These are phyloP conservation scores for Autographa pulchrina DNA, from an alignment of 2,888 invertebrate species.

Conservation along the genomic window DNA sequence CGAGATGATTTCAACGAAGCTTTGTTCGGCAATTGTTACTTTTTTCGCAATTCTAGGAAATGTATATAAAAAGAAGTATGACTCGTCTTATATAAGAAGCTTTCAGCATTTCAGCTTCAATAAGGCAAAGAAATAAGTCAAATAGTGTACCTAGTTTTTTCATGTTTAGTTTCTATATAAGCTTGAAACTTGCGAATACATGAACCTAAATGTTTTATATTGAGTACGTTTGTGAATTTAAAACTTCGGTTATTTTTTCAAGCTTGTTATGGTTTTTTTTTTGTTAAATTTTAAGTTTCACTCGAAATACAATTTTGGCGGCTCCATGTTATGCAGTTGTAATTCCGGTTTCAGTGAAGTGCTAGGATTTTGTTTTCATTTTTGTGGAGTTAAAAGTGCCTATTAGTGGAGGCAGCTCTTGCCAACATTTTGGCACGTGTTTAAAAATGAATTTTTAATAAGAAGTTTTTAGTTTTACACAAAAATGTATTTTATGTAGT, in stretches of 20 bases:
- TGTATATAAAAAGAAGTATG: neutral
- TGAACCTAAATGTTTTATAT: too few relatives aligned
- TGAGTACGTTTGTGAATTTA: too few relatives aligned
- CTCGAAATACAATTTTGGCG: neutral
- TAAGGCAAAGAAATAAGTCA: too few relatives aligned
- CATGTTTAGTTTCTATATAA: too few relatives aligned
- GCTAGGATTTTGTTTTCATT: constrained; percentile 2
- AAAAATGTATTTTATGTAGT: neutral
- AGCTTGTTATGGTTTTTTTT: neutral
- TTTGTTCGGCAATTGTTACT: neutral
- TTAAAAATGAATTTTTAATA: neutral
- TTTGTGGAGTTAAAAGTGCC: constrained; percentile 14
- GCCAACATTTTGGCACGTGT: constrained; percentile 6
- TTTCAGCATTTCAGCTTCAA: neutral
- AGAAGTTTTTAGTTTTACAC: neutral
- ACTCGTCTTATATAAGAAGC: neutral
- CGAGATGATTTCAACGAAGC: neutral
- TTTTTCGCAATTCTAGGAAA: neutral
- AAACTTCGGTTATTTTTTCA: too few relatives aligned
- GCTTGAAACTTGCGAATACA: too few relatives aligned
- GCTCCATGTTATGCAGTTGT: constrained; percentile 11
- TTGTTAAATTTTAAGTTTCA: too few relatives aligned
- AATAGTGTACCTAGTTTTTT: too few relatives aligned
- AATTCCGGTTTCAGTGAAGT: constrained; percentile 16
- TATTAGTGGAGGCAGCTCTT: constrained; percentile 12